These are phyloP conservation scores for Lasius fuliginosus DNA, from an alignment of 2,888 invertebrate species.

Conservation along the genomic window DNA sequence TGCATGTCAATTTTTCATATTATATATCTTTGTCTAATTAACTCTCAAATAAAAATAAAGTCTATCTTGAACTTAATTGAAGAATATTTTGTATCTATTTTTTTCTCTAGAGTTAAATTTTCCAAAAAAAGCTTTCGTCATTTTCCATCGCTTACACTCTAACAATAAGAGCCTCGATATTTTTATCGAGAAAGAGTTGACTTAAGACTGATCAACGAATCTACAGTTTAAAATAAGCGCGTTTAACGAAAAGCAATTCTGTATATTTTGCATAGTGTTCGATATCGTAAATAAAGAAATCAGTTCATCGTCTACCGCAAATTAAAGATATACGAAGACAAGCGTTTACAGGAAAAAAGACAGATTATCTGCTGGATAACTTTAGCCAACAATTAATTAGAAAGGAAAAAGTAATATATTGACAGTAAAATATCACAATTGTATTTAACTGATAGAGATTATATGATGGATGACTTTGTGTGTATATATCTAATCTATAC, in stretches of 20 bases:
- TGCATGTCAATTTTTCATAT: background rate
- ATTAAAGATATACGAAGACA: background rate
- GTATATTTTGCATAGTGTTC: background rate
- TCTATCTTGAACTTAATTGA: background rate
- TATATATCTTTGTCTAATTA: background rate
- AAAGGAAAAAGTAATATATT: background rate
- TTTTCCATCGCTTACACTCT: background rate
- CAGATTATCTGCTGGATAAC: background rate
- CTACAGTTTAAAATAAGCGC: no score
- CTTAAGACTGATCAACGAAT: background rate
- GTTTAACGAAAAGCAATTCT: background rate
- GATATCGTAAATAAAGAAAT: background rate
- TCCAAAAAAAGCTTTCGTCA: background rate
- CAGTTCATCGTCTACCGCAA: background rate
- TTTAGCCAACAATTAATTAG: background rate
- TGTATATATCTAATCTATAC: constrained; percentile 15
- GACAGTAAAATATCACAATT: background rate
- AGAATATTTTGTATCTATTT: background rate
- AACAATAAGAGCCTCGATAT: background rate
- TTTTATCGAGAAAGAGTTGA: background rate
- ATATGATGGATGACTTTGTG: background rate
- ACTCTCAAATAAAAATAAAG: background rate
- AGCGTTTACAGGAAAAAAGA: background rate
- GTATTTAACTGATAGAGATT: constrained; percentile 6
- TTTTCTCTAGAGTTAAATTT: background rate